These are phyloP conservation scores for Phrynocephalus versicolor DNA, from an alignment of 2,113 vertebrate species.

Conservation along the genomic window DNA sequence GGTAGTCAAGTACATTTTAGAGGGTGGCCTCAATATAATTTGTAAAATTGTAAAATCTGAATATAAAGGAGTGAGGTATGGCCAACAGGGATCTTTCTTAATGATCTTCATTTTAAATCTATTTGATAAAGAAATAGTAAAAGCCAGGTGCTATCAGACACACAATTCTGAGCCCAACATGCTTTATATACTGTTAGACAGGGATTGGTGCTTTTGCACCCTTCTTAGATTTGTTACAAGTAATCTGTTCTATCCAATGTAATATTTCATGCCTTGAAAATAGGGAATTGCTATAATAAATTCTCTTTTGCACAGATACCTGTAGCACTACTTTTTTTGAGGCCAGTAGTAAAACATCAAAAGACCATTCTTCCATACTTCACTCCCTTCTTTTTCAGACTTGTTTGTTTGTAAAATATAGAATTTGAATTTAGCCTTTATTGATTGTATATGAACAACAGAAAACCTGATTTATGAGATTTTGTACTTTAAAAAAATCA, in stretches of 20 bases:
- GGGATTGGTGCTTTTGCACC: slow-evolving; percentile 74
- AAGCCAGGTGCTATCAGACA: slow-evolving; percentile 87
- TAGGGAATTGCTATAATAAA: slow-evolving; percentile 79
- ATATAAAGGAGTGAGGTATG: slow-evolving; percentile 91
- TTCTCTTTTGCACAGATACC: slow-evolving; percentile 84
- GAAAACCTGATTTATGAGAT: slow-evolving; percentile 94
- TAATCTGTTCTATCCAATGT: slow-evolving; percentile 72
- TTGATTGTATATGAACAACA: slow-evolving; percentile 97
- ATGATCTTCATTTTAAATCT: slow-evolving; percentile 83
- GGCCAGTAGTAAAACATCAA: slow-evolving; percentile 88
- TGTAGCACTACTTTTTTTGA: slow-evolving; percentile 91
- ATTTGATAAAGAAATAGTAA: slow-evolving; percentile 83
- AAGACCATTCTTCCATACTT: slow-evolving; percentile 83
- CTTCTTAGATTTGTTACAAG: slow-evolving; percentile 75
- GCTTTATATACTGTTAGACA: slow-evolving; percentile 80
- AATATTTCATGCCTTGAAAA: slow-evolving; percentile 83
- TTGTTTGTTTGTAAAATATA: slow-evolving; percentile 95
- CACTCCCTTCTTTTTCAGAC: slow-evolving; percentile 88
- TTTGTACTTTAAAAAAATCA: slow-evolving; percentile 90
- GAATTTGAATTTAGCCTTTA: slow-evolving; percentile 94
- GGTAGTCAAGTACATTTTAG: slow-evolving; percentile 90
- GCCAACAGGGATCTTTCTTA: slow-evolving; percentile 90
- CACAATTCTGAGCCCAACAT: slow-evolving; percentile 83
- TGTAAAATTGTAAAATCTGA: slow-evolving; percentile 84
- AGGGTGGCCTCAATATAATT: slow-evolving; percentile 76